A percentile compares a stretch with the other conserved stretches of the same genome.
Evolutionary conservation across 2,797 vertebrate genomes (phyloP).

Genomic region (Acrossocheilus fasciatus): DNA sequence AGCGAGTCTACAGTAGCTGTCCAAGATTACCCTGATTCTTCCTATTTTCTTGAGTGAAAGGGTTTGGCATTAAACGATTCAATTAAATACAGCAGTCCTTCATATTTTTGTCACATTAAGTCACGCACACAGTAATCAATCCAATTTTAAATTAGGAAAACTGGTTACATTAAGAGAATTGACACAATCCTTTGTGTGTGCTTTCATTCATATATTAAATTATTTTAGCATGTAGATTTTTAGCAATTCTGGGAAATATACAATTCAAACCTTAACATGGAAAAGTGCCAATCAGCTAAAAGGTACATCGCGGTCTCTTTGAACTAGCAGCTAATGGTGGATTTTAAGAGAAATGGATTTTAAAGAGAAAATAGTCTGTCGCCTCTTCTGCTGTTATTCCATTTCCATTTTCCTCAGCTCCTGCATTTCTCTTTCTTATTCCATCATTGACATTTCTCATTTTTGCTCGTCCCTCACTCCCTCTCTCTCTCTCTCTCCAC

Average conservation of each 20-base stretch:
- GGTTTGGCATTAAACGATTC: neutral
- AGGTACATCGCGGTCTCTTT: neutral
- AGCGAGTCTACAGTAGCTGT: neutral
- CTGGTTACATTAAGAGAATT: neutral
- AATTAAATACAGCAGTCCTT: neutral
- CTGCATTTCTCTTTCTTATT: constrained; percentile 32
- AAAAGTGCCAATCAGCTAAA: constrained; percentile 5
- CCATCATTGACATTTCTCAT: constrained; percentile 46
- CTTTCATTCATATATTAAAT: neutral
- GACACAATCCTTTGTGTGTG: neutral
- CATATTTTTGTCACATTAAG: neutral
- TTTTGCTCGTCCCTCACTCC: constrained; percentile 39
- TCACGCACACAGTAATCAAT: neutral
- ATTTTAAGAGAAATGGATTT: constrained; percentile 33
- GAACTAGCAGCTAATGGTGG: constrained; percentile 20
- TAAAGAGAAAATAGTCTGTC: constrained; percentile 29
- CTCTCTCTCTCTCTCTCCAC: constrained; percentile 28
- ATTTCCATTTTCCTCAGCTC: constrained; percentile 35
- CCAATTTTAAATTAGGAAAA: neutral
- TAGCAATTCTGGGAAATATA: neutral
- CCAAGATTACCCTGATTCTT: neutral
- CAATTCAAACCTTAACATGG: neutral
- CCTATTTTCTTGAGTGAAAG: neutral
- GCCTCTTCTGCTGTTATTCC: constrained; percentile 15
- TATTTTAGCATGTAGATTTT: neutral